A percentile compares a stretch with the other conserved stretches of the same genome.
Conservation (phyloP, 2,113 vertebrate genomes). For the Oryzias curvinotus region DNA sequence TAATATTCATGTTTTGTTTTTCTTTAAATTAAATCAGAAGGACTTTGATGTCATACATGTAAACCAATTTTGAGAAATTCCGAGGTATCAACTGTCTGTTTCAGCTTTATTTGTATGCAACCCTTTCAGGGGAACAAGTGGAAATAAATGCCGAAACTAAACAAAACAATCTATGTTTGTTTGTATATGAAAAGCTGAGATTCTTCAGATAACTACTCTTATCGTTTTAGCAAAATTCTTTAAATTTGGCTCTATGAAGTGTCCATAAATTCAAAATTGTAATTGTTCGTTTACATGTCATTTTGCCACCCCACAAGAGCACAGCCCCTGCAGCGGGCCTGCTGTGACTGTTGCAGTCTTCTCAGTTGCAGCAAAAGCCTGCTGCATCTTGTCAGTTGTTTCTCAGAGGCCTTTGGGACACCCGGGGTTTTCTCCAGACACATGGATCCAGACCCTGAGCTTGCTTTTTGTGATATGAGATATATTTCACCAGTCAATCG, state of each 20-base stretch:
- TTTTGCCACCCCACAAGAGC: conserved; percentile 22
- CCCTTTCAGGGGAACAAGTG: too few species aligned
- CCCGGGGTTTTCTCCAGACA: conserved; percentile 52
- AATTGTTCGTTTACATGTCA: not conserved
- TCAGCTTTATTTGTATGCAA: too few species aligned
- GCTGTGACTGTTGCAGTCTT: conserved; percentile 24
- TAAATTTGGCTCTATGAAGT: conserved; percentile 24
- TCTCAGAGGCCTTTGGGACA: conserved; percentile 47
- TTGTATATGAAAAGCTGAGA: too few species aligned
- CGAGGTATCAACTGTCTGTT: too few species aligned
- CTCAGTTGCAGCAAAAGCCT: conserved; percentile 7
- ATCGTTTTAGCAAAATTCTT: too few species aligned
- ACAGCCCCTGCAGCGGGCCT: conserved; percentile 12
- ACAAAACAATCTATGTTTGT: too few species aligned
- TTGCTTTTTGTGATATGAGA: conserved; percentile 68
- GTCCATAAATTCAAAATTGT: conserved; percentile 38
- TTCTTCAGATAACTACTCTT: too few species aligned
- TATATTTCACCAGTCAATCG: conserved; percentile 75
- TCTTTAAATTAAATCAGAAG: too few species aligned
- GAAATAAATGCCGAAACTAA: too few species aligned
- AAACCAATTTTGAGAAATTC: too few species aligned
- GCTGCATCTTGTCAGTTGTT: conserved; percentile 60
- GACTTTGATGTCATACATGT: too few species aligned
- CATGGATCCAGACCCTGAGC: conserved; percentile 57
- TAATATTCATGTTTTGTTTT: too few species aligned